Evolutionary conservation across 2,113 vertebrate species (phyloP).

Genomic region (Calypte anna): DNA sequence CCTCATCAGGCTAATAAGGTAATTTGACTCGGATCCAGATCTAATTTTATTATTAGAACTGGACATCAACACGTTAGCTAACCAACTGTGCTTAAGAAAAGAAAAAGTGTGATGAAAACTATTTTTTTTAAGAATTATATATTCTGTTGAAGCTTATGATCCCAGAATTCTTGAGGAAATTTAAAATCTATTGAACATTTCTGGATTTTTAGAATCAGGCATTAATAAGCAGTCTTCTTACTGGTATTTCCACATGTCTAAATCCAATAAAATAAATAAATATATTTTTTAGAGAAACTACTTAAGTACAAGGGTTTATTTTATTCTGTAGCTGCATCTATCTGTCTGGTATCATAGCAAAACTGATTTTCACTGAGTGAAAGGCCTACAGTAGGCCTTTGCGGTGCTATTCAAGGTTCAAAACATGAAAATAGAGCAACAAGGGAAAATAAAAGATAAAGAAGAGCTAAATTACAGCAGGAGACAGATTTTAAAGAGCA

Average conservation of each 20-base stretch:
- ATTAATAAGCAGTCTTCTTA: not conserved
- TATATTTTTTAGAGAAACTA: not conserved
- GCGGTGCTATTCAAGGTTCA: not conserved
- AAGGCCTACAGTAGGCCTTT: not conserved
- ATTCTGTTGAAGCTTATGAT: not conserved
- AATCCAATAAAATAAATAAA: not conserved
- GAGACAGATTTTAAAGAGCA: not conserved
- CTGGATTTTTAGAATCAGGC: not conserved
- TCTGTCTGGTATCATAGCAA: not conserved
- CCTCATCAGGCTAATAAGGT: not conserved
- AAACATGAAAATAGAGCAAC: not conserved
- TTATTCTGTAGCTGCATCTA: not conserved
- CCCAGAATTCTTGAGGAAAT: not conserved
- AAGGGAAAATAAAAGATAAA: not conserved
- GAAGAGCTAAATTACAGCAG: not conserved
- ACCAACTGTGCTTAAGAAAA: not conserved
- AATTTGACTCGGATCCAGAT: not conserved
- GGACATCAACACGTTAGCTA: not conserved
- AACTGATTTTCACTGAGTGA: not conserved
- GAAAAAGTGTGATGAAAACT: fast-evolving
- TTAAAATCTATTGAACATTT: not conserved
- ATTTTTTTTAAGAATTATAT: not conserved
- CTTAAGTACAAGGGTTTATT: not conserved
- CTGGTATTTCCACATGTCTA: not conserved
- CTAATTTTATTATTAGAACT: not conserved